phyloP scores from a whole-genome alignment of 2,888 invertebrate species.

The Polia nebulosa region DNA sequence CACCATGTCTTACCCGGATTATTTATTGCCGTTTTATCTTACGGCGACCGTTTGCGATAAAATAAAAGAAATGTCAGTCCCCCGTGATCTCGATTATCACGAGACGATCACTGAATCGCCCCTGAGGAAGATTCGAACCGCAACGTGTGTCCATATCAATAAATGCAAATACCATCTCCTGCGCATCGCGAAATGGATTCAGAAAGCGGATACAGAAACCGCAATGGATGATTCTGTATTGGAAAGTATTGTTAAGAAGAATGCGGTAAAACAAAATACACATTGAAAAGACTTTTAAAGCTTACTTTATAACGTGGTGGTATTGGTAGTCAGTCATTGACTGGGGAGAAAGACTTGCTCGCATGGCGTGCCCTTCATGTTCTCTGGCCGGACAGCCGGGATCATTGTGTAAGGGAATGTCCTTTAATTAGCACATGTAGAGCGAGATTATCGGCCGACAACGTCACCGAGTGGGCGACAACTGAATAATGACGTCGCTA shows the following conservation, averaged over 20 bases:
- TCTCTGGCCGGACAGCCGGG: conserved; percentile 79
- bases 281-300: conserved; percentile 83
- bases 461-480: conserved; percentile 80
- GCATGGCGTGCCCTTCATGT: conserved; percentile 80
- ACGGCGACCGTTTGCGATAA: conserved; percentile 86
- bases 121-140: conserved; percentile 70
- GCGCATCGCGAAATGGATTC: conserved; percentile 7
- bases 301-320: conserved; percentile 80
- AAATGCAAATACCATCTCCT: conserved; percentile 64
- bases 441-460: conserved; percentile 85
- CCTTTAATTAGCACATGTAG: conserved; percentile 89
- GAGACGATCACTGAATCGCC: conserved; percentile 85
- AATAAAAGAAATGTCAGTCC: conserved; percentile 89
- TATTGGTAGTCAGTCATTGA: conserved; percentile 86
- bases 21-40: conserved; percentile 89
- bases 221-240: conserved; percentile 65
- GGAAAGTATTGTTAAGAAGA: conserved; percentile 50
- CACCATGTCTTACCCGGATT: conserved; percentile 83
- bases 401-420: conserved; percentile 86
- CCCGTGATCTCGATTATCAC: conserved; percentile 89
- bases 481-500: conserved; percentile 85
- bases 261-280: conserved; percentile 81
- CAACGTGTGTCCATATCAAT: conserved; percentile 47
- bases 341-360: conserved; percentile 80
- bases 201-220: conserved; percentile 18